Evolutionary conservation across 2,797 vertebrate genomes (phyloP), one percentile per base, ranked within the genome.

Genomic region (Sebastes umbrosus): DNA sequence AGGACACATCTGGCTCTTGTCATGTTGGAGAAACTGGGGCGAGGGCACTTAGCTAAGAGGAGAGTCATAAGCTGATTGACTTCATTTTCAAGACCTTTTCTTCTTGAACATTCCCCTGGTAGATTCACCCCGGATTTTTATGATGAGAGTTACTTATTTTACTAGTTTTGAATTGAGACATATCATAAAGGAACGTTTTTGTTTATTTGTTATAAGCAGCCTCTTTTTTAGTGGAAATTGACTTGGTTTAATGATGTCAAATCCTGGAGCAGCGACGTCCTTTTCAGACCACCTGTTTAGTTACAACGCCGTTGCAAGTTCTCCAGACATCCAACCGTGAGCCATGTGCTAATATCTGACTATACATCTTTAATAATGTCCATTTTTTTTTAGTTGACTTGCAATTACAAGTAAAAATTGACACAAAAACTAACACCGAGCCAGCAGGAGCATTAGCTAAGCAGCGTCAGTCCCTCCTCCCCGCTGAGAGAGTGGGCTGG

Each of bases 401-500:
- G 63, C 72, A 83, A 77, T 77, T 72, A 20, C 69, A 75, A 74
- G 58, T 62, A 72, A 78, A 87, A 88, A 73, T 1, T 85, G 73
- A 91, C 87, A 88, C 65, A 50, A 32, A 91, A 88, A 75, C 73
- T 88, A 92, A 90, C 88, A 90, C 80, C 0, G 39, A 77, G 82
- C 64, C 92, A 92, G 91, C 90, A 92, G 88, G 91, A 89, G 82
- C 83, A 77, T 83, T 91, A 79, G 87, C 82, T 85, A 66, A 88
- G 79, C 82, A 55, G 66, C n/a, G 82, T 87, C 86, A 90, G 90
- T 87, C 80, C 84, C 71, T 84, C 70, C 67, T 85, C 75, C 92
- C 93, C 64, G 75, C 92, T 68, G 90, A 87, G 90, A 81, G 88
- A 88, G 93, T 94, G 88, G 92, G 93, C 77, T 68, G 75, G 39